These are phyloP conservation scores for Amphipyra berbera DNA, from an alignment of 2,888 invertebrate species.

Conservation along the genomic window DNA sequence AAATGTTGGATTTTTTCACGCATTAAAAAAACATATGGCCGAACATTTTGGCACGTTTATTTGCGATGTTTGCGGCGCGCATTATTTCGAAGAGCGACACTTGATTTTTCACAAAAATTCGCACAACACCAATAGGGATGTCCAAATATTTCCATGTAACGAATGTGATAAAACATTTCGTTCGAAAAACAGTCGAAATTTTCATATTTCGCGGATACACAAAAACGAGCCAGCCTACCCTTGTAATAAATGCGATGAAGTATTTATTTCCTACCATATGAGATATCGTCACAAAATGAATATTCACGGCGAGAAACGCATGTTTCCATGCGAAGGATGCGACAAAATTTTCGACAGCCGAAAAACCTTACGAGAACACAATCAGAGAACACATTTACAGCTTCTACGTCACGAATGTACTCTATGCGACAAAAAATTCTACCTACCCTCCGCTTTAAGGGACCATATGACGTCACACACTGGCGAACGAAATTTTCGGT, in stretches of 20 bases:
- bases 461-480: slow-evolving; percentile 88
- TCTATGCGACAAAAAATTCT: slow-evolving; percentile 80
- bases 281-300: slow-evolving; percentile 68
- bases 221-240: slow-evolving; percentile 64
- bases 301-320: slow-evolving; percentile 65
- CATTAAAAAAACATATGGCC: slow-evolving; percentile 68
- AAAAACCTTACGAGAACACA: slow-evolving; percentile 68
- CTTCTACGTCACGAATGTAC: slow-evolving; percentile 77
- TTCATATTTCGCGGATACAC: slow-evolving; percentile 63
- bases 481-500: slow-evolving; percentile 84
- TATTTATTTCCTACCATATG: slow-evolving; percentile 60
- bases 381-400: slow-evolving; percentile 66
- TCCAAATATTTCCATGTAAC: slow-evolving; percentile 70
- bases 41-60: slow-evolving; percentile 71
- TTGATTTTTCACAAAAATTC: slow-evolving; percentile 67
- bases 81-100: slow-evolving; percentile 76
- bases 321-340: slow-evolving; percentile 69
- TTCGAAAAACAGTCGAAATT: slow-evolving; percentile 62
- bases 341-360: slow-evolving; percentile 69
- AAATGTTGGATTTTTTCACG: slow-evolving; percentile 69
- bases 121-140: slow-evolving; percentile 30
- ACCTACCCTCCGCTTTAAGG: slow-evolving; percentile 71
- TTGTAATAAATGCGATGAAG: slow-evolving; percentile 66
- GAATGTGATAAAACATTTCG: slow-evolving; percentile 71
- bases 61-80: slow-evolving; percentile 72